Evolutionary conservation across 2,797 vertebrate genomes (phyloP).

Genomic region (Distichodus sexfasciatus): DNA sequence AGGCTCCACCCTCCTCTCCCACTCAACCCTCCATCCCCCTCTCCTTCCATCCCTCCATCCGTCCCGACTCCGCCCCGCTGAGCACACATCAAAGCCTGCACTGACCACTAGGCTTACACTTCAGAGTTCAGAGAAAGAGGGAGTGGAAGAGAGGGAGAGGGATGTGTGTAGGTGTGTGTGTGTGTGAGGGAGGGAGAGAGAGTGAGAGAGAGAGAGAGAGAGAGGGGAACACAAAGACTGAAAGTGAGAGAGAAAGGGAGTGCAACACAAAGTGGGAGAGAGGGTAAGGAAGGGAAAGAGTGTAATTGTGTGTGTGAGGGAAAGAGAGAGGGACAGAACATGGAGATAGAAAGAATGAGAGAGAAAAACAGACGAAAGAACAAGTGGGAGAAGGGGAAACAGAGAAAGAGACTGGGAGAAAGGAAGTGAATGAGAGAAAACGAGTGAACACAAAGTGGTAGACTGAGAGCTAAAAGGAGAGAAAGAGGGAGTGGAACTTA

Average conservation of each 20-base stretch:
- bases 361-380: not conserved
- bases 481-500: constrained; percentile 11
- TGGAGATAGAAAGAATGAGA: not conserved
- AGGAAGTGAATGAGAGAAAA: constrained; percentile 15
- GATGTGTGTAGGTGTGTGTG: not conserved
- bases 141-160: not conserved
- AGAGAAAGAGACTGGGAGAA: not conserved
- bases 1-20: not conserved
- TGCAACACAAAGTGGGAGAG: not conserved
- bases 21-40: too few species aligned
- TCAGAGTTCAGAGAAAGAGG: not conserved
- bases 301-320: not conserved
- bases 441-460: too few species aligned
- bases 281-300: not conserved
- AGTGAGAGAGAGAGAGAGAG: constrained; percentile 5
- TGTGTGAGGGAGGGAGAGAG: not conserved
- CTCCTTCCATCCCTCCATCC: too few species aligned
- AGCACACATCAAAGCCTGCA: constrained; percentile 13
- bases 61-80: not conserved
- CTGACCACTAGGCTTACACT: constrained; percentile 9
- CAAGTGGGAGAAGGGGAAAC: not conserved
- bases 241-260: not conserved
- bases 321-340: constrained; percentile 8
- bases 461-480: constrained; percentile 8
- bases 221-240: too few species aligned